Evolutionary conservation across 1,140 invertebrate genomes (phyloP), one percentile per base, ranked within the genome.

Genomic region (Zeugodacus cucurbitae): DNA sequence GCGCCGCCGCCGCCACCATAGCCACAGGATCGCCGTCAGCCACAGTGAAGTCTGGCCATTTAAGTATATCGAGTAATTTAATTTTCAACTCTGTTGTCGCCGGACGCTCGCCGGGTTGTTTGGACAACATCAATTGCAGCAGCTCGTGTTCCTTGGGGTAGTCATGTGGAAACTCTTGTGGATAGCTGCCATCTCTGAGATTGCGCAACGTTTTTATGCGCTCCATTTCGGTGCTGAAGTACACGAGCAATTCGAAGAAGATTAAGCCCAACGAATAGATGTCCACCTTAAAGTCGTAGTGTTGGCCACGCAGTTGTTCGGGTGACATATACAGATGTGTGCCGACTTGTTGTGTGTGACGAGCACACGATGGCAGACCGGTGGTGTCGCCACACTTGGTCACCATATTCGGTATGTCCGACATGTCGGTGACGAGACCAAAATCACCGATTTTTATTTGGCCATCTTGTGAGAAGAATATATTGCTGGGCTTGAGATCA

Each of bases 271-370:
- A 94, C 0, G 98, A 98, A 94, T 98, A 99, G 88, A 99, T 99
- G 92, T 99, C 99, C 54, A 99, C 98, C 94, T 99, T 99, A 91
- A 97, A 97, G 91, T 97, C 97, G 93, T 99, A 99, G 3, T 95
- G 94, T 88, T 96, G 94, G 1, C 97, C 96, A 17, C 94, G 94
- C 20, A 96, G 94, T 94, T 99, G 98, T 94, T 99, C 99, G 34
- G 98, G 98, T 88, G 98, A 99, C 98, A 99, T 99, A 93, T 99
- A 99, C 1, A 99, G 94, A 59, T 97, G 96, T 1, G 99, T 99
- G 26, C 98, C 95, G 89, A 95, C 95, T 91, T 94, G 94, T 91
- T 95, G 94, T 0, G 95, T 96, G 88, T 95, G 95, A 0, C 94
- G 93, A 0, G 90, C 88, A 89, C 89, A 90, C n/a, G 89, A 90